These are phyloP conservation scores for Hypercompe scribonia DNA, from an alignment of 2,888 invertebrate species.

Conservation along the genomic window DNA sequence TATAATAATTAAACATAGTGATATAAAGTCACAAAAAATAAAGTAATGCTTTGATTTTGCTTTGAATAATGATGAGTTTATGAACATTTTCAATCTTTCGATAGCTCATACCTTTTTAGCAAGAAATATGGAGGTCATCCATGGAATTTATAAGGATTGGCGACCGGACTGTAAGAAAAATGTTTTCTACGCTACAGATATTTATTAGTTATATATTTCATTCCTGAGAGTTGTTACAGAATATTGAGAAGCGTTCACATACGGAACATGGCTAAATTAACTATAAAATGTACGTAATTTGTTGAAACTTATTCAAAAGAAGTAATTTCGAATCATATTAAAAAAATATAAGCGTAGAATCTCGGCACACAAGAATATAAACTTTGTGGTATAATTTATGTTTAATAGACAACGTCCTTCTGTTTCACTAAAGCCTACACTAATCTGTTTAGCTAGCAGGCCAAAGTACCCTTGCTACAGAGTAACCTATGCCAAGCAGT, in stretches of 20 bases:
- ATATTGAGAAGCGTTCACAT: conserved; percentile 26
- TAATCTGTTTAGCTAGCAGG: too few species aligned
- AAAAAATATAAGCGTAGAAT: too few species aligned
- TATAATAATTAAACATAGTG: neutral
- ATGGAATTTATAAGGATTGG: neutral
- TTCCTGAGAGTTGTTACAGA: conserved; percentile 32
- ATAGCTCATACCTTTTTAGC: neutral
- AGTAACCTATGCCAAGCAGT: too few species aligned
- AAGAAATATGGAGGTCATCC: neutral
- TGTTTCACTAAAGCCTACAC: too few species aligned
- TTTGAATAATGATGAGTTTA: too few species aligned
- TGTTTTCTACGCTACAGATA: conserved; percentile 61
- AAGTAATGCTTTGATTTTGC: neutral
- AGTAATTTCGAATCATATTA: too few species aligned
- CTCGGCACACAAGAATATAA: too few species aligned
- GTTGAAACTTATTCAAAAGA: neutral
- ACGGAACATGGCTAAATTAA: conserved; percentile 1
- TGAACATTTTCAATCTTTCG: neutral
- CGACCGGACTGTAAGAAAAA: conserved; percentile 51
- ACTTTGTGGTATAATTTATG: too few species aligned
- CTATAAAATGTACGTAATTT: conserved; percentile 2
- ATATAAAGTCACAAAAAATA: neutral
- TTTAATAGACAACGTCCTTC: too few species aligned
- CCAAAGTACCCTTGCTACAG: too few species aligned
- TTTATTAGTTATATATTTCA: conserved; percentile 37